phyloP scores from a whole-genome alignment of 1,140 invertebrate species.

The Anastrepha obliqua region DNA sequence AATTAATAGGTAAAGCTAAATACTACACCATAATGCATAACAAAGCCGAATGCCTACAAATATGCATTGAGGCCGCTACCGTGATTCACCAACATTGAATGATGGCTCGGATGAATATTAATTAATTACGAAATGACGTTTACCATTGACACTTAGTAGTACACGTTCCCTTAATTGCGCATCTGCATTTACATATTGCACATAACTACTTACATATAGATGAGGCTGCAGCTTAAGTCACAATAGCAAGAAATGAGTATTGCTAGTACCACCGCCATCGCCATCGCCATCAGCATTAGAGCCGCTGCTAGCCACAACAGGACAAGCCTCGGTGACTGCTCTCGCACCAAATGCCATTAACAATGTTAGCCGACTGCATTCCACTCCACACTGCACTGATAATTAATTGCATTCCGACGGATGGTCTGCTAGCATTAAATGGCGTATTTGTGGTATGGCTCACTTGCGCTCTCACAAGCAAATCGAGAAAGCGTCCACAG shows the following conservation, averaged over 20 bases:
- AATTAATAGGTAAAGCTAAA: no score
- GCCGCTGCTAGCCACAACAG: not conserved
- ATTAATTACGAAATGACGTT: conserved; percentile 46
- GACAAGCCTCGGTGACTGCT: not conserved
- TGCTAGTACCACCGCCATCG: not conserved
- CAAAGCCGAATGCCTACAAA: no score
- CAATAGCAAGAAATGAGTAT: not conserved
- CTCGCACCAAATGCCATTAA: not conserved
- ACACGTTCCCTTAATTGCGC: not conserved
- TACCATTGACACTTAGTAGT: not conserved
- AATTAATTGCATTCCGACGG: conserved; percentile 31
- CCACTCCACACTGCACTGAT: not conserved
- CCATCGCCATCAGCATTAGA: no score
- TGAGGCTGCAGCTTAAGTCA: not conserved
- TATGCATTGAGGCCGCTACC: not conserved
- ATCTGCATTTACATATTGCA: not conserved
- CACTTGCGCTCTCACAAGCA: not conserved
- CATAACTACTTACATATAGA: not conserved
- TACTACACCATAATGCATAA: no score
- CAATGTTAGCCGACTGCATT: not conserved
- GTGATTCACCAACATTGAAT: not conserved
- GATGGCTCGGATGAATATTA: not conserved
- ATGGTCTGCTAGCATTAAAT: not conserved
- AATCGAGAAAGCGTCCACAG: not conserved
- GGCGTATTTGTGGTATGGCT: no score